Evolutionary conservation across 2,113 vertebrate genomes (phyloP).

Genomic region (Felis chaus): DNA sequence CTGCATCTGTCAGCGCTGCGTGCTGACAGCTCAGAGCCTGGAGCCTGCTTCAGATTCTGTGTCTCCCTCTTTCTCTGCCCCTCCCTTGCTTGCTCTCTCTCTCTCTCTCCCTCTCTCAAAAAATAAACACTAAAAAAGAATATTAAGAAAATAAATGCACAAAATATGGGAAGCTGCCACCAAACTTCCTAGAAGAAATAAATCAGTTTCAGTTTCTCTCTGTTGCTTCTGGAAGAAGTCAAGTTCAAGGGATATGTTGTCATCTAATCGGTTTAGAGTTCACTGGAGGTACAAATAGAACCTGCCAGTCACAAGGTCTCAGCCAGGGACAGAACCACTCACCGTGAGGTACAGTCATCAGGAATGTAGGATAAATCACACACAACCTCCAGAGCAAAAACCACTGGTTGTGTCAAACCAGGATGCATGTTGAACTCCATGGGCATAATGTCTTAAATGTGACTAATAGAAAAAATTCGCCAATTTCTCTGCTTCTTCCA

Average conservation of each 20-base stretch:
- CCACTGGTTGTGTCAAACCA: neutral
- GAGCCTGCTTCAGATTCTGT: no score
- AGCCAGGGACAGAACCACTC: neutral
- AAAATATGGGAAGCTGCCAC: neutral
- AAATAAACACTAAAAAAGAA: neutral
- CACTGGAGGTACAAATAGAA: neutral
- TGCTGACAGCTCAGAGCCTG: no score
- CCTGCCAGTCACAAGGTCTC: neutral
- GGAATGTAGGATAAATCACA: neutral
- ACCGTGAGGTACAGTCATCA: neutral
- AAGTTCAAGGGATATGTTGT: neutral
- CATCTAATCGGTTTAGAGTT: neutral
- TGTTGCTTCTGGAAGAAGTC: neutral
- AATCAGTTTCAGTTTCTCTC: neutral
- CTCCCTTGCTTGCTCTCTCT: no score
- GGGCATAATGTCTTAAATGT: neutral
- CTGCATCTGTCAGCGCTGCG: no score
- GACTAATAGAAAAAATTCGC: neutral
- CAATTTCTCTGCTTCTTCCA: neutral
- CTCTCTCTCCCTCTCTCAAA: no score
- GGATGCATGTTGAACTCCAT: neutral
- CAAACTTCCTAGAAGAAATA: neutral
- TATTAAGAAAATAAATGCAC: slow-evolving; percentile 30
- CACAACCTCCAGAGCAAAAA: neutral
- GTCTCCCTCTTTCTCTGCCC: no score